Conservation (phyloP, 2,113 vertebrate species). For the Aphyosemion australe region DNA sequence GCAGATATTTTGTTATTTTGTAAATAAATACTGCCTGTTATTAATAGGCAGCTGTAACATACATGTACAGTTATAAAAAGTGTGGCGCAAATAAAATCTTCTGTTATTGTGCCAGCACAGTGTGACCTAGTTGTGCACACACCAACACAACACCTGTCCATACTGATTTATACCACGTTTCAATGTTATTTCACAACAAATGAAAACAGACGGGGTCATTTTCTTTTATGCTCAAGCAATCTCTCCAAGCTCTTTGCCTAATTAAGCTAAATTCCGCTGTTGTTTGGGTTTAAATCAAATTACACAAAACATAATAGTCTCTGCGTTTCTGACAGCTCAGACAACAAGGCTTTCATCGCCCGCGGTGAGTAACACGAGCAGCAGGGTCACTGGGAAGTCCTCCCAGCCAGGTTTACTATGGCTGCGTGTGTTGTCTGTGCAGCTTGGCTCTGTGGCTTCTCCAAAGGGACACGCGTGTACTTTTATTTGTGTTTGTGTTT, state of each 20-base stretch:
- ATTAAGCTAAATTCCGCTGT: conserved; percentile 11
- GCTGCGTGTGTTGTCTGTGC: conserved; percentile 23
- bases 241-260: not conserved
- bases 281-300: not conserved
- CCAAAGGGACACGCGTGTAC: conserved; percentile 7
- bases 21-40: not conserved
- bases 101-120: not conserved
- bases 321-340: conserved; percentile 7
- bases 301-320: conserved; percentile 11
- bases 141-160: too few relatives aligned
- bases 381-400: not conserved
- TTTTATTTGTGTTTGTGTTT: conserved; percentile 38
- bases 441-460: conserved; percentile 18
- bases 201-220: not conserved
- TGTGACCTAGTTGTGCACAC: not conserved
- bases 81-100: not conserved
- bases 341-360: conserved; percentile 2
- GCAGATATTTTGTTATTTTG: not conserved
- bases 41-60: not conserved
- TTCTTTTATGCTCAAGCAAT: not conserved
- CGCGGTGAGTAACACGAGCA: not conserved
- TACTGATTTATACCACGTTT: not conserved
- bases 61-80: not conserved
- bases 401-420: conserved; percentile 26
- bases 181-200: not conserved